Percentiles rank a stretch among this genome's conserved stretches.
Conservation (phyloP, 2,113 vertebrate species). For the Meles meles region DNA sequence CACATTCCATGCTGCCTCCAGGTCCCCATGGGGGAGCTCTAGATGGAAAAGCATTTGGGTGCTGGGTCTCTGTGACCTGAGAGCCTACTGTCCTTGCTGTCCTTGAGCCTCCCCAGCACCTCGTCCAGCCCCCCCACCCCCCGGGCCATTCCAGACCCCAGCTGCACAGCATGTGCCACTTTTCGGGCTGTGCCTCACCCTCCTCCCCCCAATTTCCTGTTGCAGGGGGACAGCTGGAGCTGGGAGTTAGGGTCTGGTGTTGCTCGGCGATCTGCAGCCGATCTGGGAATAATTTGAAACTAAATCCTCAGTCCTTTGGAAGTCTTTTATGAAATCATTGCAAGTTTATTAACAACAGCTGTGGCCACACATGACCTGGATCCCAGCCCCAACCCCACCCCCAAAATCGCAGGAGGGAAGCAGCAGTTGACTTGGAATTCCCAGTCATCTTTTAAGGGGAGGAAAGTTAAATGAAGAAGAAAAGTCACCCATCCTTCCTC, state of each 20-base stretch:
- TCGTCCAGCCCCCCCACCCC: neutral
- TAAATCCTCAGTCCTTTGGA: constrained; percentile 75
- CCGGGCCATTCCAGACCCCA: neutral
- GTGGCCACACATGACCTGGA: constrained; percentile 74
- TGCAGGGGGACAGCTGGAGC: constrained; percentile 58
- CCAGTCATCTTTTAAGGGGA: constrained; percentile 34
- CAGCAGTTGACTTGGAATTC: neutral
- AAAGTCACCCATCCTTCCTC: constrained; percentile 47
- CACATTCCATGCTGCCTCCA: neutral
- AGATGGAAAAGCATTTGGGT: neutral
- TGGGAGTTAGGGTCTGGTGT: constrained; percentile 56
- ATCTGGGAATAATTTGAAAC: constrained; percentile 85
- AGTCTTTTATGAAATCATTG: constrained; percentile 79
- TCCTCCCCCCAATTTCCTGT: constrained; percentile 74
- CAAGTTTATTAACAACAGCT: constrained; percentile 83
- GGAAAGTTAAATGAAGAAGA: constrained; percentile 58
- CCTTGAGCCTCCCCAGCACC: neutral
- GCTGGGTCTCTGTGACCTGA: neutral
- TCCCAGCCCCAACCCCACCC: constrained; percentile 34
- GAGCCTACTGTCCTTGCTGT: neutral
- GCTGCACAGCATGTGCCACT: constrained; percentile 30
- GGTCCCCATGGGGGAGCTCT: neutral
- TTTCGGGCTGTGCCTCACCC: neutral
- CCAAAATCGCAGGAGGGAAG: constrained; percentile 36
- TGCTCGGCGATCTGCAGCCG: constrained; percentile 67